Base-by-base conservation (phyloP, 2,888 invertebrate species). In the Sarcophaga caerulescens region DNA sequence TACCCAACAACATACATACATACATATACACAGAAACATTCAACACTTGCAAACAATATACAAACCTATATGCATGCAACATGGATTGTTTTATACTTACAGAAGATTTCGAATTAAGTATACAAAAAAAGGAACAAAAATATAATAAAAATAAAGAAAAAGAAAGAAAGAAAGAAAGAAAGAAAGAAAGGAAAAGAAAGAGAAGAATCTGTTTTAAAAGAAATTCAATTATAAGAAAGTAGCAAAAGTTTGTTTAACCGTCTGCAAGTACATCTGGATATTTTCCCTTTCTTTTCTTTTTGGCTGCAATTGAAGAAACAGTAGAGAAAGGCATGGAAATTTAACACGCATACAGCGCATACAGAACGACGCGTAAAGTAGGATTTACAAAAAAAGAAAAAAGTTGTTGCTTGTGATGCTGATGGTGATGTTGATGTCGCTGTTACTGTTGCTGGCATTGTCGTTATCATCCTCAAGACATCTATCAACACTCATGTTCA, bases 201-300 rank as follows among this genome's bases (percentile, higher is more conserved):
- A 68, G 69, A 78, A 75, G 79, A 76, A 82, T 75, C 66, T n/a
- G 82, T 81, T 82, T 81, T 68, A 84, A 80, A 88, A 88, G 84
- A 85, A 88, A 88, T 88, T 87, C 88, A 88, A 88, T 87, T 88
- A 82, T 76, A 80, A 85, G 84, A 84, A 88, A 82, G 83, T 81
- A 85, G 81, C 81, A 81, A 85, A 85, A 87, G 87, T 88, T 79
- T 85, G 69, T 76, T 83, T 69, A 73, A 80, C 68, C 75, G 82
- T 82, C 79, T 85, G 73, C 65, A 82, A 80, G 62, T 85, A 83
- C 80, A 85, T 79, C 82, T 83, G 85, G 76, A 80, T 79, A 77
- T 77, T 66, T 52, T 17, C 12, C 25, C 44, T 60, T 60, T 10
- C 12, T n/a, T 66, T 73, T 71, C 66, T 19, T 44, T 52, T 14